Evolutionary conservation across 35 echinoderm and acorn worm genomes (phyloP), one percentile per base, ranked within the genome.

Genomic region (Diadema setosum): DNA sequence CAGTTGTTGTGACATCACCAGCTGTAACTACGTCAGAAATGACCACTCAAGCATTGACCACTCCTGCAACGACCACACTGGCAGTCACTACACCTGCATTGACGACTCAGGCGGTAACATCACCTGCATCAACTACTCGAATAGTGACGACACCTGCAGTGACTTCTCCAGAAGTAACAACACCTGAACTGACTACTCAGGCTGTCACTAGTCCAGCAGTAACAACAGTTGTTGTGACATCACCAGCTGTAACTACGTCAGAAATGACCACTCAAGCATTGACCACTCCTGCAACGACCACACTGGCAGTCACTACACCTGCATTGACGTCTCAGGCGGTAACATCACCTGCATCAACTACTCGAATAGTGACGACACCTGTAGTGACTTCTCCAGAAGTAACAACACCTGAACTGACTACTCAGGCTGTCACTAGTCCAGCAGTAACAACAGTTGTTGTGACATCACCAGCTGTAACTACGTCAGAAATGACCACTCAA

Each of bases 331-430:
- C 23, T 37, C 21, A 26, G 24, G 63, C 84, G 17, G 84, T 30
- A 12, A 86, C 82, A 39, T 86, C 89, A 75, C 59, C 83, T 48
- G 39, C 67, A 1, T 44, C 32, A 8, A 55, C 33, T 0, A 88
- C 73, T 25, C 44, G 5, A 48, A 32, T 61, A 42, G 84, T 30
- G 9, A 86, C 82, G 35, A 86, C 89, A 50, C 59, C 83, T 56
- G 34, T 46, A 27, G 35, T 82, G 16, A 46, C 84, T 32, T 65
- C 69, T 45, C 43, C 32, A 26, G 70, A 37, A 29, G 33, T 82
- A 6, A 82, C 84, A 7, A 48, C 82, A 30, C 70, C 83, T 7
- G 65, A 12, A 42, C 36, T 87, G 8, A 87, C 90, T 17, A 92
- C 90, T 37, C 9, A 65, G 11, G 5, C 5, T 8, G 27, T 56